Conservation (phyloP, 2,113 vertebrate genomes). For the Hypanus sabinus region DNA sequence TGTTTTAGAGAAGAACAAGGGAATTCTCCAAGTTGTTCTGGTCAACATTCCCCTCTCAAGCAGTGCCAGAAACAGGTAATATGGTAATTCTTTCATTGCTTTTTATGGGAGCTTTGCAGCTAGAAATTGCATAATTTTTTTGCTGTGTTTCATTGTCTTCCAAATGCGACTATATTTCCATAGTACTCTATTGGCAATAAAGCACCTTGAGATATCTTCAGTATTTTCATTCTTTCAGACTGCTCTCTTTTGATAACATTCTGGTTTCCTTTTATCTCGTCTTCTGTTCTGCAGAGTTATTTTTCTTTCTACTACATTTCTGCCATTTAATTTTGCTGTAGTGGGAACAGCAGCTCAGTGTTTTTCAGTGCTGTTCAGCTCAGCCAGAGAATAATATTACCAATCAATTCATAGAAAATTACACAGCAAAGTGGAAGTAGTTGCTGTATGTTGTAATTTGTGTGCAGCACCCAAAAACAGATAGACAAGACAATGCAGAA, state of each 20-base stretch:
- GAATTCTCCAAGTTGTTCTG: neutral
- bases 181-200: neutral
- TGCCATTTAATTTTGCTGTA: neutral
- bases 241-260: no score
- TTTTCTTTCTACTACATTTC: neutral
- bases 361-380: neutral
- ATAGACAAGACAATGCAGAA: neutral
- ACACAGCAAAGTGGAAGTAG: neutral
- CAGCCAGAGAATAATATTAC: neutral
- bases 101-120: neutral
- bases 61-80: neutral
- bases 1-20: neutral
- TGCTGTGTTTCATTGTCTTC: neutral
- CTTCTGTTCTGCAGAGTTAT: neutral
- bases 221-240: neutral
- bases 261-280: neutral
- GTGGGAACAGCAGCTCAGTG: neutral
- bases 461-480: neutral
- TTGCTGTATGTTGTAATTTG: constrained; percentile 10
- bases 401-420: constrained; percentile 16
- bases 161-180: neutral
- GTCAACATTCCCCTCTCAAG: neutral
- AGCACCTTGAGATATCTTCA: neutral
- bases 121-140: neutral
- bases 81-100: neutral